These are phyloP conservation scores for Hydrocynus forskahlii DNA, from an alignment of 2,797 vertebrate species.

Conservation along the genomic window DNA sequence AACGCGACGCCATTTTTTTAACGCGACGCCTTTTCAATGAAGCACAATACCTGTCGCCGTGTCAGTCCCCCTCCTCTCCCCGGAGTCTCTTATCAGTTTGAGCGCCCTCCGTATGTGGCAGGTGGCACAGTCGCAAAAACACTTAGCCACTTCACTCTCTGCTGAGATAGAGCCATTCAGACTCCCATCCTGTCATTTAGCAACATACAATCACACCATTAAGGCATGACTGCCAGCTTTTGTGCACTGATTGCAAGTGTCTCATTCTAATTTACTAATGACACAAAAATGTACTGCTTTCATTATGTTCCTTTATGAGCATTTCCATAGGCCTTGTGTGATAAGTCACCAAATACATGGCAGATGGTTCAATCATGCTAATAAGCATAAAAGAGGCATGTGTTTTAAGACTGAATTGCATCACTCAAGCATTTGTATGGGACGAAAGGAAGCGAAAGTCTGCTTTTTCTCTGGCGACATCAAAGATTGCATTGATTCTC, in stretches of 20 bases:
- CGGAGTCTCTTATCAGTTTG: constrained; percentile 15
- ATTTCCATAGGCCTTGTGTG: constrained; percentile 34
- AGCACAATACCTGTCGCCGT: neutral
- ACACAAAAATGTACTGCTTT: constrained; percentile 48
- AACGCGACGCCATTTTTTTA: neutral
- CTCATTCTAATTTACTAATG: constrained; percentile 50
- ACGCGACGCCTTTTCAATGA: neutral
- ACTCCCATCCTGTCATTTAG: constrained; percentile 46
- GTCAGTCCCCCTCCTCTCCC: constrained; percentile 39
- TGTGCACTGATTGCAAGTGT: constrained; percentile 46
- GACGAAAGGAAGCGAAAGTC: neutral
- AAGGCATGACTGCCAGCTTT: constrained; percentile 14
- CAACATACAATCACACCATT: constrained; percentile 24
- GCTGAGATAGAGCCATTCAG: constrained; percentile 5
- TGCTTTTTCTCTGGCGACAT: neutral
- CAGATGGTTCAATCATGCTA: constrained; percentile 47
- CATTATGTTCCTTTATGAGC: constrained; percentile 49
- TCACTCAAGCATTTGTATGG: neutral
- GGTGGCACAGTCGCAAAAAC: constrained; percentile 43
- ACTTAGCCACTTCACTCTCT: constrained; percentile 13
- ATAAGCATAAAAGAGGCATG: constrained; percentile 27
- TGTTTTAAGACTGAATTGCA: constrained; percentile 28
- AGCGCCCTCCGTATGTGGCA: constrained; percentile 43
- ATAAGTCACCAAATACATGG: constrained; percentile 31
- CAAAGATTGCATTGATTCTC: neutral